Conservation (phyloP, 2,888 invertebrate species). For the Cephus spinipes region DNA sequence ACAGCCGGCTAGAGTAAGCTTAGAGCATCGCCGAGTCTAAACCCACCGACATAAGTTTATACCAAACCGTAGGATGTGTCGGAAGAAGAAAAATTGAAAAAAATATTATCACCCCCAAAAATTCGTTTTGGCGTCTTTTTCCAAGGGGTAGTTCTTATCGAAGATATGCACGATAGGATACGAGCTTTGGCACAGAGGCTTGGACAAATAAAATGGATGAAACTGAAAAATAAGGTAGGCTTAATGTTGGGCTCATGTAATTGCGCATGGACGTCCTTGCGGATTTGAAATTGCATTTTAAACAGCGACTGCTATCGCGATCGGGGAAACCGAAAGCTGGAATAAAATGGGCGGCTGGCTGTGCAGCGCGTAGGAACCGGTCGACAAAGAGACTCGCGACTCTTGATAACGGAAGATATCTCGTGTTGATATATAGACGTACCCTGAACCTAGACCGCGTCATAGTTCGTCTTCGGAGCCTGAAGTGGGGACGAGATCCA, state of each 20-base stretch:
- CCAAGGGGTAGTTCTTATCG: neutral
- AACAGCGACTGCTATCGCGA: neutral
- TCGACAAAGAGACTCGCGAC: conserved; percentile 15
- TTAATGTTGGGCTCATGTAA: neutral
- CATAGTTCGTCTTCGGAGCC: conserved; percentile 14
- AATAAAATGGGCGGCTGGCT: neutral
- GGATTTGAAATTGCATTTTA: neutral
- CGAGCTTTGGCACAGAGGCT: too few relatives aligned
- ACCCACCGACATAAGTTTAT: neutral
- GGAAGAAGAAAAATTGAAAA: neutral
- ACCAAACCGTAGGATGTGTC: neutral
- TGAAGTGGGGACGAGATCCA: conserved; percentile 30
- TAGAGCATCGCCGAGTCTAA: conserved; percentile 23
- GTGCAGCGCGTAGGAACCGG: neutral
- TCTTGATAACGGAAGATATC: conserved; percentile 21
- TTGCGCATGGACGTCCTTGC: neutral
- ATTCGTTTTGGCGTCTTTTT: neutral
- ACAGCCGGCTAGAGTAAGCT: conserved; percentile 48
- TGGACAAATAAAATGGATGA: neutral
- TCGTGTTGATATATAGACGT: conserved; percentile 15
- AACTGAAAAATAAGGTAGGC: neutral
- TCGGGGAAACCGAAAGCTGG: neutral
- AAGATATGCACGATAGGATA: too few relatives aligned
- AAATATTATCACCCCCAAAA: neutral
- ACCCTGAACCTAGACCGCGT: conserved; percentile 6